These are phyloP conservation scores for Hydra vulgaris DNA, from an alignment of 30 jellyfish, hydroid and myxozoan genomes.

Conservation along the genomic window DNA sequence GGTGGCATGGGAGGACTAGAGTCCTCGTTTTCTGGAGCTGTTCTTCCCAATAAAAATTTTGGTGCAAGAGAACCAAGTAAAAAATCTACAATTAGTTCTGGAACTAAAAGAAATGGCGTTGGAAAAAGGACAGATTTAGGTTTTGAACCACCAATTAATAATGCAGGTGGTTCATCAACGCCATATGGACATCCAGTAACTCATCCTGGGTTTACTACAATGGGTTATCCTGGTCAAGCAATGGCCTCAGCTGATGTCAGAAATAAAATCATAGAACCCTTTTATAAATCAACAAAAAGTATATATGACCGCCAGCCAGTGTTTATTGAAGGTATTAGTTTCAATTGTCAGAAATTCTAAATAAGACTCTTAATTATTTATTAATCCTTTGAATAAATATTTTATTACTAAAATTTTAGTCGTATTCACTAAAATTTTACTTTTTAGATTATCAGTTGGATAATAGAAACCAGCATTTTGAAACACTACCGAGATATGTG, in stretches of 20 bases:
- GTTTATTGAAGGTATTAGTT: background rate
- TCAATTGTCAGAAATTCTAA: background rate
- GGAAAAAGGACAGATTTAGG: background rate
- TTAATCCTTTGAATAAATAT: no score
- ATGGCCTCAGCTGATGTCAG: conserved; percentile 67
- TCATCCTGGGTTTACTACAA: conserved; percentile 94
- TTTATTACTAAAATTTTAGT: no score
- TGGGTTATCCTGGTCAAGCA: conserved; percentile 94
- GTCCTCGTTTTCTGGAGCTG: conserved; percentile 13
- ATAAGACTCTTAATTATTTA: no score
- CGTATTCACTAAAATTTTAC: no score
- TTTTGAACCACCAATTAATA: background rate
- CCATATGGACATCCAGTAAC: conserved; percentile 95
- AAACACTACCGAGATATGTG: background rate
- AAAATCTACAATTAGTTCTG: background rate
- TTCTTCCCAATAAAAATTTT: background rate
- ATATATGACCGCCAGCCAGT: conserved; percentile 14
- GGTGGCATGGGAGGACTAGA: conserved; percentile 44
- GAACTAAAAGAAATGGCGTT: background rate
- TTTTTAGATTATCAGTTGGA: background rate
- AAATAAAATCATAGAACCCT: conserved; percentile 40
- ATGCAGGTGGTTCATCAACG: conserved; percentile 35
- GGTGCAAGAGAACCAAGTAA: background rate
- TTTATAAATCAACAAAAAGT: background rate
- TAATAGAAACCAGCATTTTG: background rate